Evolutionary conservation across 2,113 vertebrate genomes (phyloP).

Genomic region (Nycticryphes semicollaris): DNA sequence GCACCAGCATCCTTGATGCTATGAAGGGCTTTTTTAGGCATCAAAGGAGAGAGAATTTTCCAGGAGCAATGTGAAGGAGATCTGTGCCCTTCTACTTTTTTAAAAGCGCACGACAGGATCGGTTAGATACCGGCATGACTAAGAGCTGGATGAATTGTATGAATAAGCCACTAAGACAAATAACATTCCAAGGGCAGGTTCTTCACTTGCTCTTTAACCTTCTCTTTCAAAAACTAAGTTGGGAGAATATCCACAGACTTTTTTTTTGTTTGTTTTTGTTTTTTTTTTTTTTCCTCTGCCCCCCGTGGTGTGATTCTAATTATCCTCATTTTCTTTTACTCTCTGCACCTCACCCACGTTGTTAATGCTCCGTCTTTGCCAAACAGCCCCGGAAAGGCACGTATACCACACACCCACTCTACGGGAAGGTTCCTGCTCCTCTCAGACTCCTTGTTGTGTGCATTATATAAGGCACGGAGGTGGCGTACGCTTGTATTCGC

Average conservation of each 20-base stretch:
- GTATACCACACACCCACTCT: background rate
- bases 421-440: constrained; percentile 12
- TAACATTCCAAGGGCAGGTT: background rate
- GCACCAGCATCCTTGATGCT: background rate
- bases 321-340: background rate
- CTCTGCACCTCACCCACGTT: background rate
- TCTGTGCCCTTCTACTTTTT: background rate
- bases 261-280: background rate
- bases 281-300: background rate
- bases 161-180: constrained; percentile 34
- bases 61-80: background rate
- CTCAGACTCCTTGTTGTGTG: constrained; percentile 1
- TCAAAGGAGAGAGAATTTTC: background rate
- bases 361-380: background rate
- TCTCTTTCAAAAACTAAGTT: background rate
- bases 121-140: constrained; percentile 14
- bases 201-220: background rate
- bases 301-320: background rate
- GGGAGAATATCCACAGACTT: background rate
- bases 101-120: background rate
- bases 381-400: background rate
- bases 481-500: background rate
- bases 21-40: background rate
- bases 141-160: background rate
- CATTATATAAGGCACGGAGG: constrained; percentile 19